A percentile compares a stretch with the other conserved stretches of the same genome.
phyloP scores from a whole-genome alignment of 2,797 vertebrate species.

The Sebastes matsubarae region DNA sequence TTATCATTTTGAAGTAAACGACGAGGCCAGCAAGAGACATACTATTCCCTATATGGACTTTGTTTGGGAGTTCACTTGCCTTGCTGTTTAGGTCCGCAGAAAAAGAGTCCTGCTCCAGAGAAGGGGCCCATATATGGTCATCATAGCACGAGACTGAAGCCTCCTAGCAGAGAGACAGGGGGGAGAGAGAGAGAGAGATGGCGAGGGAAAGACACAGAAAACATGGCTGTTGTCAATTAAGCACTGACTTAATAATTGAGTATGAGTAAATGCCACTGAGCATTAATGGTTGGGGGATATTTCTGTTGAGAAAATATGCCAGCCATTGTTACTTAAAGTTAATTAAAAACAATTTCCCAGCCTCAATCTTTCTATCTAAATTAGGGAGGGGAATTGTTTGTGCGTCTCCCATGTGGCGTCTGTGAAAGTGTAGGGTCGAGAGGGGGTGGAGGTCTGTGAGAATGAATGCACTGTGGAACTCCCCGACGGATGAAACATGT shows the following conservation, averaged over 20 bases:
- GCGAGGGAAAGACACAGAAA: constrained; percentile 28
- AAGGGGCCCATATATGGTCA: constrained; percentile 96
- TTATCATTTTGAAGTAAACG: constrained; percentile 88
- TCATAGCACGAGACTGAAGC: constrained; percentile 78
- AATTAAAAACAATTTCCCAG: constrained; percentile 53
- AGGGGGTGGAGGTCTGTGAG: constrained; percentile 68
- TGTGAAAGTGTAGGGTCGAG: constrained; percentile 55
- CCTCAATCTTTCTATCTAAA: constrained; percentile 52
- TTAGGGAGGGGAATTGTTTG: constrained; percentile 39
- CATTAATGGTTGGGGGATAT: constrained; percentile 6
- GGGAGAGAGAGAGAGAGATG: constrained; percentile 30
- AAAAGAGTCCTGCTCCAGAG: constrained; percentile 84
- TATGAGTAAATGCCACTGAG: constrained; percentile 9
- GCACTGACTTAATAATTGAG: constrained; percentile 30
- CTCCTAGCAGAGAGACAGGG: constrained; percentile 49
- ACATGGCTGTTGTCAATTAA: constrained; percentile 65
- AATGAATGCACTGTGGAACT: constrained; percentile 62
- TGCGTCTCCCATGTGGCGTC: constrained; percentile 63
- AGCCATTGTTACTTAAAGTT: background rate
- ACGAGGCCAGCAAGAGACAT: constrained; percentile 80
- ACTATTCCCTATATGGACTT: constrained; percentile 98
- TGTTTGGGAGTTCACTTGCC: constrained; percentile 94
- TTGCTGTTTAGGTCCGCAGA: constrained; percentile 88
- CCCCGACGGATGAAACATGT: constrained; percentile 48
- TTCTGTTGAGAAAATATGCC: constrained; percentile 13